phyloP scores from a whole-genome alignment of 37 sponge, comb jelly and placozoan genomes.

The Halisarca cf. caerulea region DNA sequence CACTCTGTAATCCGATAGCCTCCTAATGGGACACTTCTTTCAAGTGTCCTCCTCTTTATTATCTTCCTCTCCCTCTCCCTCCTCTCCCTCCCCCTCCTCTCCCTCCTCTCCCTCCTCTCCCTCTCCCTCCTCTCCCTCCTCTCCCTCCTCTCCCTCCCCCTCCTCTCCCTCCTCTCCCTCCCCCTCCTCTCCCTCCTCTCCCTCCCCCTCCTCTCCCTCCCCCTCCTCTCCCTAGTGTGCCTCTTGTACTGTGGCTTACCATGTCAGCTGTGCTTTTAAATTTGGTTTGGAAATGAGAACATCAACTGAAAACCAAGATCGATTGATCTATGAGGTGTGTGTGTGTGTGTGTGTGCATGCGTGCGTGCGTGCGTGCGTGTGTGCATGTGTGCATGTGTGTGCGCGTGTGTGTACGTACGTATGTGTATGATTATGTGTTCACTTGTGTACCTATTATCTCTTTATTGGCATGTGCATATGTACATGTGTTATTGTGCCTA shows the following conservation, averaged over 20 bases:
- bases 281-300: constrained; percentile 65
- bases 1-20: too few species aligned
- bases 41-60: background rate
- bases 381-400: background rate
- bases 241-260: constrained; percentile 68
- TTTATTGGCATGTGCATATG: background rate
- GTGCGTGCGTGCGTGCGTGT: background rate
- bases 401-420: background rate
- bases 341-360: background rate
- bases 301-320: constrained; percentile 31
- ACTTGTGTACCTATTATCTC: background rate
- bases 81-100: too few species aligned
- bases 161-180: too few species aligned
- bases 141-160: too few species aligned
- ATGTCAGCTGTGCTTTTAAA: constrained; percentile 77
- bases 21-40: background rate
- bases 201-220: background rate
- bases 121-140: too few species aligned
- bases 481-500: background rate
- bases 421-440: constrained; percentile 7
- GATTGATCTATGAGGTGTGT: constrained; percentile 71
- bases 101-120: too few species aligned
- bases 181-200: too few species aligned
- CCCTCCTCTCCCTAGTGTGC: too few species aligned
- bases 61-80: background rate